Percentiles rank a stretch among this genome's conserved stretches.
These are phyloP conservation scores for Amphiura filiformis DNA, from an alignment of 35 echinoderm and acorn worm genomes.

Conservation along the genomic window DNA sequence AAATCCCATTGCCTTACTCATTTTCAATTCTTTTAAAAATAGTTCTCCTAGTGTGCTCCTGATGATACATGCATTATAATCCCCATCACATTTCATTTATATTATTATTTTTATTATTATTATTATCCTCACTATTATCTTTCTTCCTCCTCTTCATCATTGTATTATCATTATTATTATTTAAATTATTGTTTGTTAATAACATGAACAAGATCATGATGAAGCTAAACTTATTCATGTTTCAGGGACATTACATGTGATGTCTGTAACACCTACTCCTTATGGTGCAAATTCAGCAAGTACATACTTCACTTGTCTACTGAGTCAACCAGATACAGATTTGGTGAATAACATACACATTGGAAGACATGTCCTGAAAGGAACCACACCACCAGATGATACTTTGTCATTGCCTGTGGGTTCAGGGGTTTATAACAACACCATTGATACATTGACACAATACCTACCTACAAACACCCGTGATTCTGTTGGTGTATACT, in stretches of 20 bases:
- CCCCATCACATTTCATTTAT: no score
- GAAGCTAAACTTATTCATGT: no score
- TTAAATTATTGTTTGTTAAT: no score
- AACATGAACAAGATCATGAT: no score
- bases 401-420: background rate
- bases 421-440: background rate
- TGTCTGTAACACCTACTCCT: conserved; percentile 13
- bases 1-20: no score
- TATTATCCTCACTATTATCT: no score
- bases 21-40: no score
- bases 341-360: background rate
- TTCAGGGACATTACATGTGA: conserved; percentile 6
- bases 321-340: conserved; percentile 8
- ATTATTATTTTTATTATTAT: no score
- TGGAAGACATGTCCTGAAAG: conserved; percentile 6
- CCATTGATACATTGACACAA: background rate
- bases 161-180: no score
- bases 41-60: no score
- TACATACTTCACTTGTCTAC: background rate
- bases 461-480: background rate
- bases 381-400: background rate
- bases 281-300: background rate
- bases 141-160: no score
- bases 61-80: no score
- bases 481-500: conserved; percentile 22